Conservation (phyloP, 2,888 invertebrate species). For the Teleiodes luculella region DNA sequence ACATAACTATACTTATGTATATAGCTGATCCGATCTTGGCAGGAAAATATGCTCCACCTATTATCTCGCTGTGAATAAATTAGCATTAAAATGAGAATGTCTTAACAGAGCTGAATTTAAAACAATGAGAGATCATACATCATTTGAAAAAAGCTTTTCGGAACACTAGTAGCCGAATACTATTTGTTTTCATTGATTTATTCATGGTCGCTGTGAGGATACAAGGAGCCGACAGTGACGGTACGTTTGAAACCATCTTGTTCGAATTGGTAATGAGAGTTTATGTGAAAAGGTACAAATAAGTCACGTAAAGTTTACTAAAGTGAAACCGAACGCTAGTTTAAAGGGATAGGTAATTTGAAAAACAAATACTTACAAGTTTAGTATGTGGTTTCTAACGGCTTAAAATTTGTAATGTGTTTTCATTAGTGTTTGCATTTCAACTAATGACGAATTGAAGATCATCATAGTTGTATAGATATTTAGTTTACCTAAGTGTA, state of each 20-base stretch:
- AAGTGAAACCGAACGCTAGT: constrained; percentile 60
- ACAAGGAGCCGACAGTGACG: constrained; percentile 70
- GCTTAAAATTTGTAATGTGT: not conserved
- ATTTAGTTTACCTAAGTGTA: no score
- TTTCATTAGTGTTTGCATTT: not conserved
- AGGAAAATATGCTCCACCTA: constrained; percentile 75
- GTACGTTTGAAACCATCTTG: constrained; percentile 60
- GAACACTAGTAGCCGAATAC: constrained; percentile 74
- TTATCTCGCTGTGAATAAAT: constrained; percentile 67
- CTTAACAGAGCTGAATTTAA: constrained; percentile 64
- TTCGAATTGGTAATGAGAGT: constrained; percentile 72
- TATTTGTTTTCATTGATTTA: constrained; percentile 78
- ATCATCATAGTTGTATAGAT: no score
- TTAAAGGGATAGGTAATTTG: constrained; percentile 43
- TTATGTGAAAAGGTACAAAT: constrained; percentile 59
- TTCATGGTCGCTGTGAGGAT: constrained; percentile 70
- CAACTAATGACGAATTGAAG: no score
- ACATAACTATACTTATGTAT: constrained; percentile 57
- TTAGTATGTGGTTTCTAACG: not conserved
- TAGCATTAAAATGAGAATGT: constrained; percentile 59
- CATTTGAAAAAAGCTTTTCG: constrained; percentile 64
- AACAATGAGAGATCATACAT: constrained; percentile 68
- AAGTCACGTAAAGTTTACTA: constrained; percentile 55
- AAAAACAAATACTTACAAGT: constrained; percentile 39
- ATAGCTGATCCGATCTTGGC: constrained; percentile 61